These are phyloP conservation scores for Apamea anceps DNA, from an alignment of 2,888 invertebrate species.

Conservation along the genomic window DNA sequence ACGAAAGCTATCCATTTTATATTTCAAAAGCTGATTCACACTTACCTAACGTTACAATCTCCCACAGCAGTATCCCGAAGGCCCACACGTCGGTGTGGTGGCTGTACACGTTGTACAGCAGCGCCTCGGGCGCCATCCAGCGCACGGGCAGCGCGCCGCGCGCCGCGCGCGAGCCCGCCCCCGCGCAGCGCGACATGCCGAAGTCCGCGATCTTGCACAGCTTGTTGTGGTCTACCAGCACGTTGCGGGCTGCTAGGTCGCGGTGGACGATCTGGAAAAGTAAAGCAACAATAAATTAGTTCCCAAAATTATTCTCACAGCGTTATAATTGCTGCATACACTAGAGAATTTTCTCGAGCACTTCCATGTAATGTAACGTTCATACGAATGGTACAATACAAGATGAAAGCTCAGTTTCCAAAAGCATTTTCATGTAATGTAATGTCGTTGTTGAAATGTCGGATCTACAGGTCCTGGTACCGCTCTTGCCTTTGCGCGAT, in stretches of 20 bases:
- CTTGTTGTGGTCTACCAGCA: constrained; percentile 95
- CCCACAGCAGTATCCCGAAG: constrained; percentile 96
- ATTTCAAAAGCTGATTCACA: not conserved
- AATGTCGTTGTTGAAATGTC: too few species aligned
- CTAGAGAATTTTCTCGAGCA: too few species aligned
- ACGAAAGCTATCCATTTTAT: not conserved
- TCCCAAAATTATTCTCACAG: not conserved
- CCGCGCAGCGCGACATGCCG: constrained; percentile 94
- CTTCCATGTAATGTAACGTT: too few species aligned
- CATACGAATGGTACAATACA: too few species aligned
- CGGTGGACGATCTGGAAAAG: constrained; percentile 94
- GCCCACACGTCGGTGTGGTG: constrained; percentile 97
- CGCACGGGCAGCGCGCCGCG: constrained; percentile 92
- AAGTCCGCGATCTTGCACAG: constrained; percentile 97
- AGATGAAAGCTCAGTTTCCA: too few species aligned
- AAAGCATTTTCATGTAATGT: too few species aligned
- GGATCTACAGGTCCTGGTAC: too few species aligned
- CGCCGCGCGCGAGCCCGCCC: constrained; percentile 82
- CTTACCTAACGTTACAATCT: constrained; percentile 94
- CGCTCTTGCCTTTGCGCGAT: too few species aligned
- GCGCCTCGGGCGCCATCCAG: constrained; percentile 97
- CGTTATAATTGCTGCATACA: too few species aligned
- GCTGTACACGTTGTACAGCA: constrained; percentile 94
- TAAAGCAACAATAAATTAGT: constrained; percentile 15
- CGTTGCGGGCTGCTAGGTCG: constrained; percentile 95